A percentile compares a stretch with the other conserved stretches of the same genome.
phyloP scores from a whole-genome alignment of 92 coral and sea anemone genomes.

The Siderastrea radians region DNA sequence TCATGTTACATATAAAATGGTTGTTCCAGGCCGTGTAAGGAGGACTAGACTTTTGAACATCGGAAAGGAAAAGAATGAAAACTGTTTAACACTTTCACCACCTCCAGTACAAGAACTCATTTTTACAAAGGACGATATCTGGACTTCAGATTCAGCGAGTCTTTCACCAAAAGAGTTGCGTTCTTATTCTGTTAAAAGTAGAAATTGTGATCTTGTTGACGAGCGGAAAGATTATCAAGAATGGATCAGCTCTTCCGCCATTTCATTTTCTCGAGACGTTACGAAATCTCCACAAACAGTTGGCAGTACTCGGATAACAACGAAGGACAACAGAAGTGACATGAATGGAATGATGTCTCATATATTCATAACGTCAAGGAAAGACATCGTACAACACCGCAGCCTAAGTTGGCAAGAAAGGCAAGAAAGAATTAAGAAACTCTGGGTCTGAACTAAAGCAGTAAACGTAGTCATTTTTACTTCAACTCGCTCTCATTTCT shows the following conservation, averaged over 20 bases:
- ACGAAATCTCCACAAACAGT: neutral
- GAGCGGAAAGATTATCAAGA: too few species aligned
- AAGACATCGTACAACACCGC: neutral
- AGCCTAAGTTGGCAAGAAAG: neutral
- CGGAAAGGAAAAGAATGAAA: neutral
- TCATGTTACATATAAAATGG: neutral
- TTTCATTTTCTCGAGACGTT: neutral
- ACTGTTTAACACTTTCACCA: neutral
- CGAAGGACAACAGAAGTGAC: too few species aligned
- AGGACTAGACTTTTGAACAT: neutral
- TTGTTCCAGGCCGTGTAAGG: neutral
- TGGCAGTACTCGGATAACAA: neutral
- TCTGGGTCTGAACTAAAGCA: neutral
- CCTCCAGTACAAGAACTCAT: constrained; percentile 19
- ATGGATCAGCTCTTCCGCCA: neutral
- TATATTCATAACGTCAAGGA: neutral
- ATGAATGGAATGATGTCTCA: too few species aligned
- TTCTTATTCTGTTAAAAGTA: neutral
- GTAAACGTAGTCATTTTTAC: neutral
- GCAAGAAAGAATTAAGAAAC: neutral
- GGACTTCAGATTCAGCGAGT: neutral
- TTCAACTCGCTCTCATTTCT: neutral
- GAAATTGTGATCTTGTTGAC: neutral
- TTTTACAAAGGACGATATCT: constrained; percentile 13
- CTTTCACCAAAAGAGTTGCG: neutral